A percentile compares a stretch with the other conserved stretches of the same genome.
Evolutionary conservation across 2,113 vertebrate species (phyloP).

Genomic region (Erinaceus europaeus): DNA sequence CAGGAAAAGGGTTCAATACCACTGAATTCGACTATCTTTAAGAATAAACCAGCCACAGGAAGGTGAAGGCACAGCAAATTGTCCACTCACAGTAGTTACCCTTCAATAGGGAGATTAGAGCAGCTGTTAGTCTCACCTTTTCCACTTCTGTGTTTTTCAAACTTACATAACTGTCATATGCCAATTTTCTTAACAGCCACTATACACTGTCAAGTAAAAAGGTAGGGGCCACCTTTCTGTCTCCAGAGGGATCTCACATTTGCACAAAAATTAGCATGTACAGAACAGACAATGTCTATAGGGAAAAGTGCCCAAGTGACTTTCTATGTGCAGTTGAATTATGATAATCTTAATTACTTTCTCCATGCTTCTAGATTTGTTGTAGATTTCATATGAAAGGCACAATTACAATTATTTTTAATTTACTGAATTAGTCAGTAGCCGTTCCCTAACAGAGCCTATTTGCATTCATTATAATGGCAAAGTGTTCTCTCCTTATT

Average conservation of each 20-base stretch:
- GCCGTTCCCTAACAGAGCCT: too few relatives aligned
- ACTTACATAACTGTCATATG: not conserved
- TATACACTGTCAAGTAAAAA: constrained; percentile 5
- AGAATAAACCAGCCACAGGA: not conserved
- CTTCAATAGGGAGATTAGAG: not conserved
- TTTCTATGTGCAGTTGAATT: not conserved
- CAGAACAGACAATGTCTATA: not conserved
- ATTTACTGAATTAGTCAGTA: too few relatives aligned
- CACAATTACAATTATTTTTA: not conserved
- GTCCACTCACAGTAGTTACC: not conserved
- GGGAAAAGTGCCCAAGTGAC: not conserved
- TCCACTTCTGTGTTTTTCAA: constrained; percentile 12
- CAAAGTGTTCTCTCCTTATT: too few relatives aligned
- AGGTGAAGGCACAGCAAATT: constrained; percentile 24
- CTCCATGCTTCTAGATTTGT: not conserved
- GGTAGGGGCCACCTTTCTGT: not conserved
- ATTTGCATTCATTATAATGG: too few relatives aligned
- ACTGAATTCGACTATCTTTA: constrained; percentile 2
- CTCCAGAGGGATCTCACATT: not conserved
- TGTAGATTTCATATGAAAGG: not conserved
- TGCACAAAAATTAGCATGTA: not conserved
- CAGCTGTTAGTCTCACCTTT: constrained; percentile 16
- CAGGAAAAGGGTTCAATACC: not conserved
- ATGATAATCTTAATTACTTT: constrained; percentile 16
- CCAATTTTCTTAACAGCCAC: constrained; percentile 15